Percentiles rank a stretch among this genome's conserved stretches.
phyloP scores from a whole-genome alignment of 2,888 invertebrate genomes.

The Pandemis heparana region DNA sequence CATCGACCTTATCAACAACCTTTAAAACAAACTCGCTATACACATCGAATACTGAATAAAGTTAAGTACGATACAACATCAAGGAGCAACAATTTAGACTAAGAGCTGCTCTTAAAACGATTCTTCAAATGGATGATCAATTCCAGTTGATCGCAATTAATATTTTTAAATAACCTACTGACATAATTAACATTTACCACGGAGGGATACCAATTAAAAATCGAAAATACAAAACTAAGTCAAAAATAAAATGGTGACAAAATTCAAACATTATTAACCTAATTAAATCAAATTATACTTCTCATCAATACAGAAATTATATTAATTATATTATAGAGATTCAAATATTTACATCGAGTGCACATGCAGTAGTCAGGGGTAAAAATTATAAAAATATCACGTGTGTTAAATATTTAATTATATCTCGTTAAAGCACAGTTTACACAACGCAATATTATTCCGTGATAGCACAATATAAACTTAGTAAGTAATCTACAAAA shows the following conservation, averaged over 20 bases:
- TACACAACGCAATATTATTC: conserved; percentile 1
- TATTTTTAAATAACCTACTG: conserved; percentile 22
- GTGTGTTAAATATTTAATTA: conserved; percentile 12
- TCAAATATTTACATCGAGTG: conserved; percentile 42
- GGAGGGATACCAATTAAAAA: conserved; percentile 24
- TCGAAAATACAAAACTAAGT: conserved; percentile 40
- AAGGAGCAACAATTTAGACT: conserved; percentile 18
- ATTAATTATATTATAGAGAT: conserved; percentile 46
- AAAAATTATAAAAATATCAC: conserved; percentile 37
- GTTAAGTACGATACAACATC: conserved; percentile 39
- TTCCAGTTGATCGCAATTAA: conserved; percentile 41
- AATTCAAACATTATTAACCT: conserved; percentile 31
- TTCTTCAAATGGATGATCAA: conserved; percentile 27
- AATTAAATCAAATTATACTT: conserved; percentile 33
- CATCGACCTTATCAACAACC: conserved; percentile 39
- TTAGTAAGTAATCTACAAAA: neutral
- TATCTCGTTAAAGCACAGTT: conserved; percentile 4
- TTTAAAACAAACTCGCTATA: conserved; percentile 29
- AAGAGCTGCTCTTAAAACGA: conserved; percentile 32
- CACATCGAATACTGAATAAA: conserved; percentile 41
- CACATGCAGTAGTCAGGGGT: conserved; percentile 30
- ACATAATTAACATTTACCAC: conserved; percentile 31
- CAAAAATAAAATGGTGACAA: conserved; percentile 26
- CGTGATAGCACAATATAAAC: neutral
- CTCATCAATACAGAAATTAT: conserved; percentile 39